Percentiles rank a stretch among this genome's conserved stretches.
Conservation (phyloP, 1,140 invertebrate genomes). For the Saccostrea cuccullata region DNA sequence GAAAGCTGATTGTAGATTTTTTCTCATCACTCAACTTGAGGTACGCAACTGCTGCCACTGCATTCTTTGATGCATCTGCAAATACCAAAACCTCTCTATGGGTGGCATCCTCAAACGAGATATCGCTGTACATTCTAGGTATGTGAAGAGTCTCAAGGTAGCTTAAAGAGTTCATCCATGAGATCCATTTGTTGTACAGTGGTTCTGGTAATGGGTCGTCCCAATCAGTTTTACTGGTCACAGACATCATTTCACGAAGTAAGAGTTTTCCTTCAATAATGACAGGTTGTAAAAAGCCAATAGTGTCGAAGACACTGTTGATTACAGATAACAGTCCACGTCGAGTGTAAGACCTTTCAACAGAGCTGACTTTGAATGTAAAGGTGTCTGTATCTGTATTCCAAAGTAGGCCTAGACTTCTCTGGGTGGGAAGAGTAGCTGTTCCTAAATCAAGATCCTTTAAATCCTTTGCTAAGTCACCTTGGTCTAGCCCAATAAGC, state of each 20-base stretch:
- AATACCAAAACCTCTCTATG: no score
- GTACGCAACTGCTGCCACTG: constrained; percentile 51
- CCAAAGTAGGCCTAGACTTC: no score
- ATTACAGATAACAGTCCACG: constrained; percentile 39
- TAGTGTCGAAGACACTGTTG: constrained; percentile 33
- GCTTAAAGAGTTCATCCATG: constrained; percentile 43
- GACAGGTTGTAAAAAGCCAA: constrained; percentile 53
- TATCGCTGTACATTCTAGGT: constrained; percentile 38
- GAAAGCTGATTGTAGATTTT: background rate
- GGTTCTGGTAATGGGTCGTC: constrained; percentile 54
- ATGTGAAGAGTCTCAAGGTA: constrained; percentile 35
- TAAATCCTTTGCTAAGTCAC: no score
- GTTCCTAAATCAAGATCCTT: no score
- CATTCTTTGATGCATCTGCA: no score
- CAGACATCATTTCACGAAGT: constrained; percentile 45
- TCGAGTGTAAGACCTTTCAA: constrained; percentile 50
- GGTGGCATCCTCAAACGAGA: no score
- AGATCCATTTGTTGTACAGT: constrained; percentile 39
- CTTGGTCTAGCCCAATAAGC: no score
- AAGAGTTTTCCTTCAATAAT: constrained; percentile 54
- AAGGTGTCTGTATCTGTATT: constrained; percentile 49
- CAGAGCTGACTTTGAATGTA: constrained; percentile 34
- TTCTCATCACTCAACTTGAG: constrained; percentile 24
- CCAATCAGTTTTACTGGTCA: constrained; percentile 41
- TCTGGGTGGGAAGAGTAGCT: no score